Percentiles rank a stretch among this genome's conserved stretches.
Evolutionary conservation across 1,140 invertebrate genomes (phyloP).

Genomic region (Portunus trituberculatus): DNA sequence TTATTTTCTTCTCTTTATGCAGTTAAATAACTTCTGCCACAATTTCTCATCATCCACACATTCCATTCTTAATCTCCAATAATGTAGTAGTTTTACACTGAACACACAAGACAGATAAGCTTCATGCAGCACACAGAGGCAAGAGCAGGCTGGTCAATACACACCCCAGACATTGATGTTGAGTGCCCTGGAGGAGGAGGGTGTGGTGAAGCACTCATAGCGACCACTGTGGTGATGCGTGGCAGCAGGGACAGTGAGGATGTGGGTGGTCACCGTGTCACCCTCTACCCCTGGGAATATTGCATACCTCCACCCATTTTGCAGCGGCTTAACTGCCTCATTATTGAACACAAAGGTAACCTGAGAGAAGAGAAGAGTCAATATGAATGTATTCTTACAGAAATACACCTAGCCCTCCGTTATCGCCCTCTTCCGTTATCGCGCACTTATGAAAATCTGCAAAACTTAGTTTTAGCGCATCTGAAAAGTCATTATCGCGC

Average conservation of each 20-base stretch:
- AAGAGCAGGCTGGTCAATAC: background rate
- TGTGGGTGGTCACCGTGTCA: background rate
- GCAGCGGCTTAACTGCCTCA: background rate
- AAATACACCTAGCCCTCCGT: too few relatives aligned
- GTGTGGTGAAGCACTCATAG: constrained; percentile 59
- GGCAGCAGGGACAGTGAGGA: constrained; percentile 39
- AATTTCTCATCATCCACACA: too few relatives aligned
- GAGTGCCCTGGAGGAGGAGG: background rate
- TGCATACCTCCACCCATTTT: constrained; percentile 50
- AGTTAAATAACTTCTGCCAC: too few relatives aligned
- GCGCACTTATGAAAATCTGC: too few relatives aligned
- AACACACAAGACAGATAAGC: background rate
- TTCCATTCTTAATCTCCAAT: too few relatives aligned
- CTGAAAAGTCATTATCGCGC: too few relatives aligned
- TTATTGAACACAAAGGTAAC: constrained; percentile 68
- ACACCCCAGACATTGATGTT: constrained; percentile 51
- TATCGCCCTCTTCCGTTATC: too few relatives aligned
- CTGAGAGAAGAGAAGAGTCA: background rate
- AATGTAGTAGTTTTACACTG: too few relatives aligned
- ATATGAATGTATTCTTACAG: background rate
- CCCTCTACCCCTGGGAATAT: background rate
- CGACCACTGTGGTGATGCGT: constrained; percentile 12
- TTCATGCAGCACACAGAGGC: background rate
- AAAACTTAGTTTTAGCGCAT: too few relatives aligned
- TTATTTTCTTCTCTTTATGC: too few relatives aligned